Evolutionary conservation across 2,888 invertebrate species (phyloP), one percentile per base, ranked within the genome.

Genomic region (Phaonia tiefii): DNA sequence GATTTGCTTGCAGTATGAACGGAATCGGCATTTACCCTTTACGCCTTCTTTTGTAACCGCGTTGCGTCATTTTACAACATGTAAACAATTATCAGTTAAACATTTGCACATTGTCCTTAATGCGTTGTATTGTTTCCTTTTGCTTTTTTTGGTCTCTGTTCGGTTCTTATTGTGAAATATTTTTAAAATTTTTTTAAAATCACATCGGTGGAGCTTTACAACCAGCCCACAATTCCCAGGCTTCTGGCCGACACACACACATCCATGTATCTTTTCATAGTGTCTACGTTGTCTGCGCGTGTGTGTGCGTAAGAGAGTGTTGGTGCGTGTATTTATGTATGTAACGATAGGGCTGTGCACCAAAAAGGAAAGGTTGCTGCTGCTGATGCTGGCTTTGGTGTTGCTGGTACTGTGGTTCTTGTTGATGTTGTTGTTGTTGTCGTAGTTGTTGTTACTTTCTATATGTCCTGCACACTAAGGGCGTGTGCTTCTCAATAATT

Each of bases 11-110:
- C 46, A 17, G 8, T 46, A 39, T 17, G 63, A 17, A 11, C 22
- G 63, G 17, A 83, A 85, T 86, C 87, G 87, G 87, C 86, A 79
- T 84, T 84, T 84, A 82, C 86, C 87, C 86, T 84, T 87, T 87
- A 83, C 86, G 86, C 88, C 88, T 88, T 89, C 88, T 89, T 79
- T 88, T 89, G 85, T 88, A 88, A 84, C 87, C 88, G 70, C 88
- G 87, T 86, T 86, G 87, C 88, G 88, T 89, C 83, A 86, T 88
- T 84, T 83, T 80, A 77, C 77, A 71, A 58, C 42, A 3, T 80
- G 74, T 67, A 49, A 49, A 51, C n/a, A 63, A 69, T 78, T 75
- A 17, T 46, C 42, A 22, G 69, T 65, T 67, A 69, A 0, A 39
- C 72, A 20, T 72, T 75, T 49, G 65, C 66, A 72, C 81, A 81